Percentiles rank a stretch among this genome's conserved stretches.
phyloP scores from a whole-genome alignment of 2,113 vertebrate genomes.

The Hippolais icterina region DNA sequence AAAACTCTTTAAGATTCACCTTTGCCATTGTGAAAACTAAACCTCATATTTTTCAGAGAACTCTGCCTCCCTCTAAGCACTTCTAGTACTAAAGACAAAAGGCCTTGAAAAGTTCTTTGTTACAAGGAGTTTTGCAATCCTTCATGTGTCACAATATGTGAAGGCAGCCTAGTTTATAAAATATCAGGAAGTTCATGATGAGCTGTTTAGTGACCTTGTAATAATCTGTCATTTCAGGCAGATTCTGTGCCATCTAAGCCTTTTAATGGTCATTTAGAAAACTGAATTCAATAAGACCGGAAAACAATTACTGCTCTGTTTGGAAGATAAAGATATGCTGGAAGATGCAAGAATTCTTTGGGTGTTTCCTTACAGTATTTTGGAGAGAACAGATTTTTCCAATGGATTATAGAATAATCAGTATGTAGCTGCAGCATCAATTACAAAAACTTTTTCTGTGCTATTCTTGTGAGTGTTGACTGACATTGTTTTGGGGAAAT shows the following conservation, averaged over 20 bases:
- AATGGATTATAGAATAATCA: not conserved
- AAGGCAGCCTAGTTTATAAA: conserved; percentile 46
- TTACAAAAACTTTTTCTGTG: not conserved
- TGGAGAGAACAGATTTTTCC: not conserved
- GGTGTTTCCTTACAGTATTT: not conserved
- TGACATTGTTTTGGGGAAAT: not conserved
- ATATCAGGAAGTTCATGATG: not conserved
- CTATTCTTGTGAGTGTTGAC: not conserved
- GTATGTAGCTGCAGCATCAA: not conserved
- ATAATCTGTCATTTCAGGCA: conserved; percentile 41
- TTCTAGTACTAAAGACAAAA: conserved; percentile 25
- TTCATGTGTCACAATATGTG: conserved; percentile 15
- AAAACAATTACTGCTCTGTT: conserved; percentile 42
- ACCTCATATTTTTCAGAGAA: conserved; percentile 49
- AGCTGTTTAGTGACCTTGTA: conserved; percentile 21
- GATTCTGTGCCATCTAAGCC: not conserved
- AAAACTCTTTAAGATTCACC: conserved; percentile 62
- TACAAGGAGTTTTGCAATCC: conserved; percentile 59
- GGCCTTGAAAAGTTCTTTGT: conserved; percentile 71
- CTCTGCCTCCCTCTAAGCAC: conserved; percentile 16
- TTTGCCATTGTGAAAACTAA: conserved; percentile 64
- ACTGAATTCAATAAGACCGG: conserved; percentile 15
- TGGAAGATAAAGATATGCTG: not conserved
- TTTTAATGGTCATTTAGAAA: conserved; percentile 31
- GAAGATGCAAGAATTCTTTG: conserved; percentile 9